These are phyloP conservation scores for Etheostoma spectabile DNA, from an alignment of 2,113 vertebrate species.

Conservation along the genomic window DNA sequence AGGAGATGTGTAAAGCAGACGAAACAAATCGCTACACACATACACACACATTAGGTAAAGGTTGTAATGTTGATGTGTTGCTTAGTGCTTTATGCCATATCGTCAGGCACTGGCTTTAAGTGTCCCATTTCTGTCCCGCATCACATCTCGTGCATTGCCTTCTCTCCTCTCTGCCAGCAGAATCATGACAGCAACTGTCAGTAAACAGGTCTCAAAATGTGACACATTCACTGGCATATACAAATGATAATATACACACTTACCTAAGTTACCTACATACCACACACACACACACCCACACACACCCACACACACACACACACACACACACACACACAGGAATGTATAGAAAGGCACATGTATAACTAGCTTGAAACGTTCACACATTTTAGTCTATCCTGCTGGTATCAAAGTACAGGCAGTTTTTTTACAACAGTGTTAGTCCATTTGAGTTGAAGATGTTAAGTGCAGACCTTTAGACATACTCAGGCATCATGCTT, in stretches of 20 bases:
- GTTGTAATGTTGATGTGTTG: neutral
- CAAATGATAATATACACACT: neutral
- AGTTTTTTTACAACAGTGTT: neutral
- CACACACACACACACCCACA: too few relatives aligned
- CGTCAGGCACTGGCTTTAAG: constrained; percentile 13
- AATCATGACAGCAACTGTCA: constrained; percentile 30
- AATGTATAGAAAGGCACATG: neutral
- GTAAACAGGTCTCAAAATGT: constrained; percentile 10
- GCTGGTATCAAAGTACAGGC: neutral
- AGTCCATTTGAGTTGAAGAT: neutral
- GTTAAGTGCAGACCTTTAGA: neutral
- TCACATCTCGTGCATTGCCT: neutral
- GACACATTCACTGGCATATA: neutral
- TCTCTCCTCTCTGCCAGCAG: constrained; percentile 7
- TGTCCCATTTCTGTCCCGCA: constrained; percentile 11
- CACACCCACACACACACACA: too few relatives aligned
- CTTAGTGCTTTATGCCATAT: constrained; percentile 11
- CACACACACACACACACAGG: neutral
- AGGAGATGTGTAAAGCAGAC: constrained; percentile 20
- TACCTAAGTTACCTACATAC: neutral
- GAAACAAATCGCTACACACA: neutral
- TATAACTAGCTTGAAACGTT: neutral
- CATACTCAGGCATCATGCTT: neutral
- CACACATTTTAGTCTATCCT: neutral
- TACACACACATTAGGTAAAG: neutral